Evolutionary conservation across 2,888 invertebrate species (phyloP), one percentile per base, ranked within the genome.

Genomic region (Ephialtes manifestator): DNA sequence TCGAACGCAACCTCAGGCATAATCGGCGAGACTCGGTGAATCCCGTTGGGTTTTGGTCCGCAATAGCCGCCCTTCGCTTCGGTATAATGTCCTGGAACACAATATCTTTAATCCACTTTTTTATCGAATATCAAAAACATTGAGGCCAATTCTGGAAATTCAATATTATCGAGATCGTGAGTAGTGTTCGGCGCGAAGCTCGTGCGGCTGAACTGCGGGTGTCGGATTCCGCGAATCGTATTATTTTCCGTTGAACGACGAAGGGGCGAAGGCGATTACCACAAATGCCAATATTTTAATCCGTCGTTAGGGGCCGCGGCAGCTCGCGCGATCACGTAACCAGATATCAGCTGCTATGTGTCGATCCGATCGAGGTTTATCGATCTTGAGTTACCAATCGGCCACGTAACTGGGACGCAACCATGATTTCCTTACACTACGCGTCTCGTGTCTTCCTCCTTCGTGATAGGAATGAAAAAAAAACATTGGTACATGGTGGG

Each of bases 301-400:
- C 93, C 92, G 86, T 79, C 87, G 83, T 89, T 82, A 55, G 55
- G 80, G 48, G 58, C 58, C 24, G 53, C 70, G 68, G 51, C 48
- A 39, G 71, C 53, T 70, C 51, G 76, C 51, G 39, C 77, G 68
- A 78, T 83, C 77, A 15, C 83, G 85, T 82, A 85, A 85, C 79
- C 82, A 71, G 85, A 85, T 85, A 85, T 85, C 71, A 31, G 76
- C 39, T 35, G 43, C 65, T 53, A 83, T 35, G 71, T 70, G 79
- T 85, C 90, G 91, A 92, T 92, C 78, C 90, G 89, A 91, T 91
- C 88, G 89, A 85, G 92, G 88, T 92, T 93, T 93, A 93, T 93
- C 91, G 93, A 93, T 94, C 92, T 94, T 93, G 90, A 91, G 91
- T 94, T 94, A 93, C 93, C 91, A 90, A 92, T 92, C 89, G 83